Evolutionary conservation across 2,113 vertebrate species (phyloP).

Genomic region (Microcebus jonahi): DNA sequence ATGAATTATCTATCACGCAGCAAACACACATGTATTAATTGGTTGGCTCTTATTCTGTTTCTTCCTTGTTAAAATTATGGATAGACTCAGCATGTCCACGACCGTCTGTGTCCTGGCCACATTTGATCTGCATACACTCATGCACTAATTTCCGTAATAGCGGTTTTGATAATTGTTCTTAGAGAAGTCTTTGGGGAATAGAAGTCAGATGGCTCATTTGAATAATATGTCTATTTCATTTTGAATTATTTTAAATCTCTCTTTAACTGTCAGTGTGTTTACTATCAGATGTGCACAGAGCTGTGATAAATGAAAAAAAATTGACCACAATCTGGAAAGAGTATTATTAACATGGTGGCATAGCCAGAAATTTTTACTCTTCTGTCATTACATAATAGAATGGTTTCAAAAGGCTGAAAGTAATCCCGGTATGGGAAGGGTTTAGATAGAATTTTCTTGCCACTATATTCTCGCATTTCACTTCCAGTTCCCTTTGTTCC

Average conservation of each 20-base stretch:
- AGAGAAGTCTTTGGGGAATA: neutral
- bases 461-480: slow-evolving; percentile 55
- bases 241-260: neutral
- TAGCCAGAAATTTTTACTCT: slow-evolving; percentile 35
- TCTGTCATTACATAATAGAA: neutral
- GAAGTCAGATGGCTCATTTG: neutral
- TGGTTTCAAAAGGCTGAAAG: slow-evolving; percentile 33
- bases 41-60: neutral
- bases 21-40: rapidly evolving
- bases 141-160: no score
- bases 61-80: neutral
- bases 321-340: neutral
- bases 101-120: neutral
- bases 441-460: neutral
- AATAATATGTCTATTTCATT: neutral
- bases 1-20: neutral
- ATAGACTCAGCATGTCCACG: neutral
- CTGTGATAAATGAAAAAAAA: neutral
- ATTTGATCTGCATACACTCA: neutral
- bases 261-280: neutral
- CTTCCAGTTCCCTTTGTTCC: slow-evolving; percentile 67
- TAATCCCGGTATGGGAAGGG: neutral
- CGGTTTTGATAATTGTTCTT: neutral
- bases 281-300: neutral
- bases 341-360: neutral